Evolutionary conservation across 2,797 vertebrate genomes (phyloP), one percentile per base, ranked within the genome.

Genomic region (Catharus ustulatus): DNA sequence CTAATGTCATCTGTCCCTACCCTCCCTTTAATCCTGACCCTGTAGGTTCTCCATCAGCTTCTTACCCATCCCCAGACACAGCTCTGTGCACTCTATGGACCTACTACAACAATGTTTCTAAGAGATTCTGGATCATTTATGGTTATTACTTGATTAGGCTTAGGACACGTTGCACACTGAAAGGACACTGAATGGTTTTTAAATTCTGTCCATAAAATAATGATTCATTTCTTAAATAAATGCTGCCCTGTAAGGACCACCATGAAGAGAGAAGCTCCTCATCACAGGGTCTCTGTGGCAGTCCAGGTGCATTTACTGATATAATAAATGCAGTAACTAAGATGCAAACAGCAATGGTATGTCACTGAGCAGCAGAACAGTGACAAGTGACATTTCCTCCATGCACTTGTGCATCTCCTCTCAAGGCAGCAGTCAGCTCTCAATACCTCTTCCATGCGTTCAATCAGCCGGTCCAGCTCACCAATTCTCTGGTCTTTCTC

Each of bases 401-500:
- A 30, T 8, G 34, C 27, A 20, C 21, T 71, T 45, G 36, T 59
- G 9, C 48, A n/a, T 55, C 78, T 87, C 45, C 20, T 90, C 71
- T 67, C 64, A 74, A 77, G 20, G 40, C 6, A 4, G 20, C 38
- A 45, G 20, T 49, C 17, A 55, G 13, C 14, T 64, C n/a, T 66
- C 79, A 13, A 20, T 96, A 99, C 99, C 98, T 98, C 98, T 80
- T 98, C 98, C 99, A 99, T 99, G 84, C 99, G 98, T 81, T 98
- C 98, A 46, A 99, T 98, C 30, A 99, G 97, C 57, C 98, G 98
- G 94, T 99, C 99, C 94, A 99, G 94, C 81, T 99, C 99, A 9
- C 97, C 88, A 26, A 99, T 99, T 88, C 98, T 98, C 96, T 98
- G 98, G 97, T 99, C 99, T 77, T 98, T 98, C 87, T 99, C 99